phyloP scores from a whole-genome alignment of 2,797 vertebrate species.

The Poeciliopsis gracilis region DNA sequence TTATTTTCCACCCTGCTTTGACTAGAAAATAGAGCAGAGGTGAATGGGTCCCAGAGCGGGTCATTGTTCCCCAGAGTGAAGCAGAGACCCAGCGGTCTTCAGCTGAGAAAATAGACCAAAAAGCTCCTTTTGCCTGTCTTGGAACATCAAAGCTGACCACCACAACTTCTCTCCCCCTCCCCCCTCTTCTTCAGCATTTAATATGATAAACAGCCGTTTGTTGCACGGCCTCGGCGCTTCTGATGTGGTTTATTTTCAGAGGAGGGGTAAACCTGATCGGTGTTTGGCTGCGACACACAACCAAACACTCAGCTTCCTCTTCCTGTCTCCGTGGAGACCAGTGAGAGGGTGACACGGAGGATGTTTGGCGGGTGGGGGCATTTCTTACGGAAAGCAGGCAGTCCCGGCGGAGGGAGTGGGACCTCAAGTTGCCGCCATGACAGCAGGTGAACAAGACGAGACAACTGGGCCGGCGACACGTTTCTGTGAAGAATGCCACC shows the following conservation, averaged over 20 bases:
- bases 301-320: conserved; percentile 68
- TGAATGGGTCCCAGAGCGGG: conserved; percentile 37
- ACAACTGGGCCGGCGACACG: not conserved
- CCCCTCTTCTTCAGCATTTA: not conserved
- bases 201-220: conserved; percentile 3
- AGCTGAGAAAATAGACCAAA: conserved; percentile 75
- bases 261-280: conserved; percentile 46
- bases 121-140: conserved; percentile 34
- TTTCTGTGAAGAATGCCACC: not conserved
- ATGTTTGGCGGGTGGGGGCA: conserved; percentile 52
- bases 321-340: conserved; percentile 56
- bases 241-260: conserved; percentile 40
- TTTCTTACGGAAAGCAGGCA: conserved; percentile 39
- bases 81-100: conserved; percentile 47
- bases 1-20: conserved; percentile 37
- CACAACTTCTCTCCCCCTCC: not conserved
- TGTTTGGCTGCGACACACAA: conserved; percentile 55
- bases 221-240: conserved; percentile 10
- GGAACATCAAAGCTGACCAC: conserved; percentile 31
- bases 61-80: conserved; percentile 43
- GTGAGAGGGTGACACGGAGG: conserved; percentile 43
- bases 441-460: conserved; percentile 11
- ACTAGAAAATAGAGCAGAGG: conserved; percentile 32
- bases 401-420: conserved; percentile 4
- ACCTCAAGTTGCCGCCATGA: conserved; percentile 12